Evolutionary conservation across 2,113 vertebrate genomes (phyloP).

Genomic region (Galeopterus variegatus): DNA sequence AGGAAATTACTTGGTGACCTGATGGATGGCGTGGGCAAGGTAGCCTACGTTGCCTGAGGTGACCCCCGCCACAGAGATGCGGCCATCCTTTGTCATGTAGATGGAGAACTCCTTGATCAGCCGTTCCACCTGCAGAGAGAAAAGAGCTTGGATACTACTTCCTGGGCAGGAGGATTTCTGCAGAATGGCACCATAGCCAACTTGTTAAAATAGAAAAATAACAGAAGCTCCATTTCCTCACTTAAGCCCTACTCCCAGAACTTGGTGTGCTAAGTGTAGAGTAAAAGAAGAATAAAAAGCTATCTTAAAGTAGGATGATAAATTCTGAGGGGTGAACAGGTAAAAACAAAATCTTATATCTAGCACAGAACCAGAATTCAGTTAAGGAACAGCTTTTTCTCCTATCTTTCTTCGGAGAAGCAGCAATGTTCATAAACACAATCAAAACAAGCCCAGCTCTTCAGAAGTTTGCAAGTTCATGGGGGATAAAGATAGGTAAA

Average conservation of each 20-base stretch:
- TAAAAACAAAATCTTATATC: not conserved
- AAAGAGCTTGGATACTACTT: not conserved
- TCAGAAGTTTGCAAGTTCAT: not conserved
- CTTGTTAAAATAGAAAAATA: not conserved
- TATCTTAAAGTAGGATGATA: constrained; percentile 16
- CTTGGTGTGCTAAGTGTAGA: not conserved
- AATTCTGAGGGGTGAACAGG: not conserved
- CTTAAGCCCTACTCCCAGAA: not conserved
- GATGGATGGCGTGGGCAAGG: constrained; percentile 95
- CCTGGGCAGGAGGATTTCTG: not conserved
- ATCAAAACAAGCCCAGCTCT: not conserved
- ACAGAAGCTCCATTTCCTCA: constrained; percentile 36
- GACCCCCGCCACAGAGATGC: constrained; percentile 97
- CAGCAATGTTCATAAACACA: not conserved
- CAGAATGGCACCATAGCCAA: not conserved
- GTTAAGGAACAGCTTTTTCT: not conserved
- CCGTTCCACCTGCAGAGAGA: constrained; percentile 92
- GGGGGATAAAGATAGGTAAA: not conserved
- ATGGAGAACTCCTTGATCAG: constrained; percentile 97
- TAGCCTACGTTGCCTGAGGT: constrained; percentile 95
- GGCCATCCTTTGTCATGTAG: constrained; percentile 99
- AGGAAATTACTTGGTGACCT: constrained; percentile 94
- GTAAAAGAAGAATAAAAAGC: not conserved
- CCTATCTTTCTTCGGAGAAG: not conserved
- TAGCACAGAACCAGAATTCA: not conserved